Conservation (phyloP, 2,797 vertebrate species). For the Sebastolobus altivelis region DNA sequence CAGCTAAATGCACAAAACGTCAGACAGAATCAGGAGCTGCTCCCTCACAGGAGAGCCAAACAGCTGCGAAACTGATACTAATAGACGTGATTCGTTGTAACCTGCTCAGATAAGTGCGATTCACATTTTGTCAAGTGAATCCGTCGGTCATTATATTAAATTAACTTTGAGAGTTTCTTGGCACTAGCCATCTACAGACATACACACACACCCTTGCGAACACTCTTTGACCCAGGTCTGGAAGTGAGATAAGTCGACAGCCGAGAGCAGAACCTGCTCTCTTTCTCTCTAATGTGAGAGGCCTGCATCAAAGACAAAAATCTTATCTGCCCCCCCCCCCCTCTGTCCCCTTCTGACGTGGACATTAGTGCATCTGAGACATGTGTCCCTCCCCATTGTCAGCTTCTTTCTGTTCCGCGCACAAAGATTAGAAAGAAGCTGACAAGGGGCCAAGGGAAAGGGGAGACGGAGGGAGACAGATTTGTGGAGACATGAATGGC, state of each 20-base stretch:
- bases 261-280: conserved; percentile 23
- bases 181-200: background rate
- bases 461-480: conserved; percentile 54
- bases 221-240: conserved; percentile 22
- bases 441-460: conserved; percentile 46
- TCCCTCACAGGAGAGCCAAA: conserved; percentile 13
- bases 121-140: conserved; percentile 29
- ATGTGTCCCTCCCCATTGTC: conserved; percentile 46
- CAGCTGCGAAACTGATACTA: conserved; percentile 43
- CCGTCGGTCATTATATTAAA: conserved; percentile 27
- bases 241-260: conserved; percentile 9
- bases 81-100: conserved; percentile 21
- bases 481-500: conserved; percentile 78
- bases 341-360: conserved; percentile 49
- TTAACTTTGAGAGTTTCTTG: conserved; percentile 27
- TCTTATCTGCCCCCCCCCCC: conserved; percentile 39
- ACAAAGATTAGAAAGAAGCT: conserved; percentile 59
- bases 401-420: conserved; percentile 48
- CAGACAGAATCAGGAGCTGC: conserved; percentile 50
- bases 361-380: conserved; percentile 58
- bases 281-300: conserved; percentile 30
- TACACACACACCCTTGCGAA: background rate
- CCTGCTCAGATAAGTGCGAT: conserved; percentile 27
- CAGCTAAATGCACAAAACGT: conserved; percentile 51
- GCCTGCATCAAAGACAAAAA: conserved; percentile 58